Conservation (phyloP, 2,797 vertebrate species). For the Ceryle rudis region DNA sequence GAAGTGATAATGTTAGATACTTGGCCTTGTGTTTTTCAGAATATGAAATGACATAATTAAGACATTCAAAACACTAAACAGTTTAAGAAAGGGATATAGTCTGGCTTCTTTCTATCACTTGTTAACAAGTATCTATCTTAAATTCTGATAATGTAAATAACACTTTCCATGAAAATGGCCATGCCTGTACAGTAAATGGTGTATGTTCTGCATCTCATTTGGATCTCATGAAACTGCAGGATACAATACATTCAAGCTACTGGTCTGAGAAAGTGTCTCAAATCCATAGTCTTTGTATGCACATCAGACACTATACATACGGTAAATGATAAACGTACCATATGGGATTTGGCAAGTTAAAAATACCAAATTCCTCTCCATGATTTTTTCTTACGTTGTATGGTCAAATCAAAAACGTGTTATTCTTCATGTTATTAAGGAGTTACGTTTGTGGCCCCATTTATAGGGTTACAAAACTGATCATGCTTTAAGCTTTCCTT, state of each 20-base stretch:
- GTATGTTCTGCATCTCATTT: conserved; percentile 26
- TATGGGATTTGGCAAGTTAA: conserved; percentile 48
- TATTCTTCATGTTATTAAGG: conserved; percentile 37
- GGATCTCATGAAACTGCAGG: background rate
- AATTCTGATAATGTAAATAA: background rate
- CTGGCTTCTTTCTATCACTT: background rate
- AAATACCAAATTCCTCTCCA: conserved; percentile 8
- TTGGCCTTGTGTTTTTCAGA: background rate
- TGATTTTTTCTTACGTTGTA: conserved; percentile 47
- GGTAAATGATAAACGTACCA: conserved; percentile 57
- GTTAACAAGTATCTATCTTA: background rate
- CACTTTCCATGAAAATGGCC: background rate
- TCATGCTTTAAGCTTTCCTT: background rate
- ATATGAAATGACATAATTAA: background rate
- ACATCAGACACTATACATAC: conserved; percentile 43
- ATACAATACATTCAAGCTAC: conserved; percentile 6
- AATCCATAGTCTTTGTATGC: conserved; percentile 15
- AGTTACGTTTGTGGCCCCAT: conserved; percentile 17
- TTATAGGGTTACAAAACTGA: conserved; percentile 29
- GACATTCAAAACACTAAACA: background rate
- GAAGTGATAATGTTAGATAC: background rate
- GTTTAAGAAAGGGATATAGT: background rate
- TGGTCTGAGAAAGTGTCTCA: background rate
- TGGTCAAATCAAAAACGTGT: conserved; percentile 52
- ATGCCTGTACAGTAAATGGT: background rate